Conservation (phyloP, 2,888 invertebrate genomes). For the Lithophane semibrunnea region DNA sequence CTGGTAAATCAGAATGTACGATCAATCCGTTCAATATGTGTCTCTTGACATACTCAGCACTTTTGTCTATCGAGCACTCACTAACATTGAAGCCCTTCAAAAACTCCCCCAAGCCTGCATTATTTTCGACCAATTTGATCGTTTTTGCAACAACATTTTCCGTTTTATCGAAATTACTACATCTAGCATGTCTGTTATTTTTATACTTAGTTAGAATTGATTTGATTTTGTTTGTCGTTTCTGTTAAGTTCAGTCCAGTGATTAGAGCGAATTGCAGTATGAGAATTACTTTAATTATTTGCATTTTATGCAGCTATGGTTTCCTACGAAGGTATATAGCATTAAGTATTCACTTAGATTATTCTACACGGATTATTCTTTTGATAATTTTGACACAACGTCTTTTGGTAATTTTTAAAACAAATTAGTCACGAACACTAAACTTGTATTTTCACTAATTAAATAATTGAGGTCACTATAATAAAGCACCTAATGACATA, state of each 20-base stretch:
- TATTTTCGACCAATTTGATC: conserved; percentile 72
- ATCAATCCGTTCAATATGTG: conserved; percentile 77
- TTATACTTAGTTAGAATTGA: conserved; percentile 69
- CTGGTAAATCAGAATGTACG: conserved; percentile 75
- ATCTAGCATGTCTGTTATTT: conserved; percentile 65
- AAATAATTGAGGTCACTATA: background rate
- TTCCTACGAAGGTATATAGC: background rate
- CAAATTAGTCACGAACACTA: too few relatives aligned
- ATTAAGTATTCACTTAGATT: background rate
- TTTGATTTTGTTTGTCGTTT: conserved; percentile 72
- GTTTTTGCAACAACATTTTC: conserved; percentile 70
- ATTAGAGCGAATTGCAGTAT: conserved; percentile 69
- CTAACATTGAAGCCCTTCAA: conserved; percentile 73
- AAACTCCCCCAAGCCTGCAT: conserved; percentile 73
- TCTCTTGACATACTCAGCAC: conserved; percentile 67
- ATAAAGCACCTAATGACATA: background rate
- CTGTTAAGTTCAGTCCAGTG: conserved; percentile 68
- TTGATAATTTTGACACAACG: background rate
- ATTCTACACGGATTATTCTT: background rate
- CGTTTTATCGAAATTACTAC: conserved; percentile 57
- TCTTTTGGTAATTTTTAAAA: background rate
- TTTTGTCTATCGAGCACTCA: conserved; percentile 69
- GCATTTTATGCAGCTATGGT: conserved; percentile 13
- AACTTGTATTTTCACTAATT: background rate
- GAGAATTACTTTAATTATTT: conserved; percentile 64